phyloP scores from a whole-genome alignment of 2,113 vertebrate species.

The Sula dactylatra region DNA sequence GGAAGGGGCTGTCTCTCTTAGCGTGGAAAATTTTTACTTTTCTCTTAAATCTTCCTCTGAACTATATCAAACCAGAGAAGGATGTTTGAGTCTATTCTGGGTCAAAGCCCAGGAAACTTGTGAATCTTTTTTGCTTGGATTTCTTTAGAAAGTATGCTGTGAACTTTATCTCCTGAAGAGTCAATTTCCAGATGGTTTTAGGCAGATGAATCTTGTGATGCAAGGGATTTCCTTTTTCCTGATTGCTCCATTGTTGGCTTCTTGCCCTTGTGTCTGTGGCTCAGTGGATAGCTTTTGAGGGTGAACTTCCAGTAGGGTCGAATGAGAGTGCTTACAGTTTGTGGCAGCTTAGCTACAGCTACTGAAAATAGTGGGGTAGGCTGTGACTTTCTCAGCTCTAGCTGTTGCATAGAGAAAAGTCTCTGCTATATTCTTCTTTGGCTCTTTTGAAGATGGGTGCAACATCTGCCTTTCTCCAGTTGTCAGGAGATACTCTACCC shows the following conservation, averaged over 20 bases:
- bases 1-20: neutral
- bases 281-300: neutral
- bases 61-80: slow-evolving; percentile 4
- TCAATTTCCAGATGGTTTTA: slow-evolving; percentile 65
- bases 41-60: slow-evolving; percentile 21
- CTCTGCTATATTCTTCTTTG: neutral
- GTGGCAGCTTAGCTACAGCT: neutral
- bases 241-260: slow-evolving; percentile 51
- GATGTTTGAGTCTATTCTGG: slow-evolving; percentile 21
- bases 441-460: neutral
- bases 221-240: slow-evolving; percentile 74
- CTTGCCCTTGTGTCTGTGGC: slow-evolving; percentile 42
- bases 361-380: neutral
- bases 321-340: neutral
- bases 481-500: neutral
- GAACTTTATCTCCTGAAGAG: slow-evolving; percentile 69
- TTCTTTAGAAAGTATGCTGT: slow-evolving; percentile 51
- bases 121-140: slow-evolving; percentile 42
- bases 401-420: neutral
- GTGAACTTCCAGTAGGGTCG: neutral
- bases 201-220: slow-evolving; percentile 64
- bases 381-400: neutral
- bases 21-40: neutral
- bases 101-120: slow-evolving; percentile 60
- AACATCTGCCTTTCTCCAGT: neutral